Conservation (phyloP, 2,113 vertebrate genomes). For the Capricornis sumatraensis region DNA sequence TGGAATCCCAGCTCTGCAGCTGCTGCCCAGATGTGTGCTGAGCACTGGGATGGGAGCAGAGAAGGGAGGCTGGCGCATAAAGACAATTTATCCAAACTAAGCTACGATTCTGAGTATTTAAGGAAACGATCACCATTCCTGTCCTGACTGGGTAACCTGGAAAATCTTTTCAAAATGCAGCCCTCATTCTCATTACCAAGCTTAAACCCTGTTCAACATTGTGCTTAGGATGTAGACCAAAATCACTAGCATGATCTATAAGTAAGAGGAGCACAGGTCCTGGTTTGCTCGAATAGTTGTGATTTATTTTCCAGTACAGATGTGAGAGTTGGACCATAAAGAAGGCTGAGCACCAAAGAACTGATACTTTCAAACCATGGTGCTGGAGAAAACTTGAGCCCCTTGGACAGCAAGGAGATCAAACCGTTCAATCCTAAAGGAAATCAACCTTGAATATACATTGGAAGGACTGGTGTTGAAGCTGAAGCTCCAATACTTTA, state of each 20-base stretch:
- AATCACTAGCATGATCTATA: not conserved
- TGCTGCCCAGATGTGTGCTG: constrained; percentile 78
- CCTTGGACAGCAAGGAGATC: not conserved
- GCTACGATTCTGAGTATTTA: constrained; percentile 54
- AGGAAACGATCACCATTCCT: constrained; percentile 56
- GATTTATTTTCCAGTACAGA: not conserved
- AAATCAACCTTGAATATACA: not conserved
- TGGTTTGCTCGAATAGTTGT: not conserved
- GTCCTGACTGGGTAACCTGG: constrained; percentile 12
- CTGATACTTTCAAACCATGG: not conserved
- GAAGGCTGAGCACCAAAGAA: not conserved
- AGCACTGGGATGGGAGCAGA: not conserved
- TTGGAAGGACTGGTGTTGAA: not conserved
- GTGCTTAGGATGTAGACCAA: not conserved
- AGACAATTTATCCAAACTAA: constrained; percentile 64
- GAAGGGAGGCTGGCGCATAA: constrained; percentile 40
- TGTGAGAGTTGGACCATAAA: not conserved
- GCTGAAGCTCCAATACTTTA: not conserved
- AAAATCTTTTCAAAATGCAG: not conserved
- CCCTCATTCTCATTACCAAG: not conserved
- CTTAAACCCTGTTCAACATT: not conserved
- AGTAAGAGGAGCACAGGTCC: not conserved
- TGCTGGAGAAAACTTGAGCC: not conserved
- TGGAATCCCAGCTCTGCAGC: constrained; percentile 80
- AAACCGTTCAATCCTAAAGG: not conserved